These are phyloP conservation scores for Lithosia quadra DNA, from an alignment of 2,888 invertebrate genomes.

Conservation along the genomic window DNA sequence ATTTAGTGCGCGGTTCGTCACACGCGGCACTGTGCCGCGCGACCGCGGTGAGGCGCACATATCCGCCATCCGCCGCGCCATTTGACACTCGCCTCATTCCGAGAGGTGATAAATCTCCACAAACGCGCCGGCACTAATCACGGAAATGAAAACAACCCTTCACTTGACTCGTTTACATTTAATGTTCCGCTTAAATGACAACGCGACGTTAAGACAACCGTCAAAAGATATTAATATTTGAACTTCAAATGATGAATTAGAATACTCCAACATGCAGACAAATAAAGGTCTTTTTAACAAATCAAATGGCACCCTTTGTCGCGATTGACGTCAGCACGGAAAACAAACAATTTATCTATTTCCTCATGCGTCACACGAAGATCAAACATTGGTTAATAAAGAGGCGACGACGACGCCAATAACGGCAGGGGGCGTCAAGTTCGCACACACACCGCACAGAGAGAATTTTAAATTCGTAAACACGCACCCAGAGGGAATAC, in stretches of 20 bases:
- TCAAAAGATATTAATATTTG: slow-evolving; percentile 53
- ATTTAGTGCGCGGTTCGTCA: slow-evolving; percentile 81
- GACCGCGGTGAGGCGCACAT: slow-evolving; percentile 45
- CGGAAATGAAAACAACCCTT: slow-evolving; percentile 83
- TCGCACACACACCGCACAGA: slow-evolving; percentile 66
- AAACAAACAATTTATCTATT: slow-evolving; percentile 82
- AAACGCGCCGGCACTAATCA: slow-evolving; percentile 75
- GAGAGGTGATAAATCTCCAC: slow-evolving; percentile 79
- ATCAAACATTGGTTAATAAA: slow-evolving; percentile 80
- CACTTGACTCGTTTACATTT: slow-evolving; percentile 69
- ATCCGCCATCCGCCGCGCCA: slow-evolving; percentile 70
- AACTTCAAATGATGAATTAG: slow-evolving; percentile 50
- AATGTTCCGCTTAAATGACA: slow-evolving; percentile 70
- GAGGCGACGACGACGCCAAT: slow-evolving; percentile 69
- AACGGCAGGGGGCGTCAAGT: slow-evolving; percentile 71
- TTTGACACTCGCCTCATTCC: slow-evolving; percentile 75
- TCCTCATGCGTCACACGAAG: slow-evolving; percentile 67
- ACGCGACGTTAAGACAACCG: slow-evolving; percentile 58
- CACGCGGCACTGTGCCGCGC: slow-evolving; percentile 64
- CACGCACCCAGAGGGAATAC: slow-evolving; percentile 64
- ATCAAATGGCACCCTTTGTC: slow-evolving; percentile 48
- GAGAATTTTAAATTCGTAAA: slow-evolving; percentile 76
- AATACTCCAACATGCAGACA: slow-evolving; percentile 40
- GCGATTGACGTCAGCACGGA: slow-evolving; percentile 57
- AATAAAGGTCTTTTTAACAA: slow-evolving; percentile 40